Evolutionary conservation across 2,113 vertebrate genomes (phyloP).

Genomic region (Phyllostomus hastatus): DNA sequence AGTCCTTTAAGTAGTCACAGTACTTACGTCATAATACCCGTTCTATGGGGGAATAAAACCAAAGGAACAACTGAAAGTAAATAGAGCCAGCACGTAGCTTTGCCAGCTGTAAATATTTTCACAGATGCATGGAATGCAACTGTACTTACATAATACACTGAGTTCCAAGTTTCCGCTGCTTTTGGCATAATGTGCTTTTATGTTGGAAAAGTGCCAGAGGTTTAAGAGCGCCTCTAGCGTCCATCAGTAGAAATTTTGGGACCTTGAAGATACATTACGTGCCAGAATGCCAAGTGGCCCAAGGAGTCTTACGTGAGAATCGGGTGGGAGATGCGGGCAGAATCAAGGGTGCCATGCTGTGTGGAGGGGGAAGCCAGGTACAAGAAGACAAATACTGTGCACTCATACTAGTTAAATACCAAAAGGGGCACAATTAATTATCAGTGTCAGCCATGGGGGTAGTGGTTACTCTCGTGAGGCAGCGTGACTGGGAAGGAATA

Average conservation of each 20-base stretch:
- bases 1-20: background rate
- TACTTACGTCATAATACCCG: background rate
- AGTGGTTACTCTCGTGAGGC: background rate
- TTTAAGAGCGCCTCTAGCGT: background rate
- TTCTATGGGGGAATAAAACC: conserved; percentile 28
- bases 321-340: background rate
- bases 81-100: background rate
- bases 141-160: background rate
- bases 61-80: conserved; percentile 32
- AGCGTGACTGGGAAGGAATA: background rate
- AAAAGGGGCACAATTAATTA: background rate
- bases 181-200: background rate
- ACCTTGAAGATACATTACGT: background rate
- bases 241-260: background rate
- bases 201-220: background rate
- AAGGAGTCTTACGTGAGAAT: background rate
- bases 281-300: background rate
- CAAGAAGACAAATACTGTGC: background rate
- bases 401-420: background rate
- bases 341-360: background rate
- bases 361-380: background rate
- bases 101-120: background rate
- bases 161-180: background rate
- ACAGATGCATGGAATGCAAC: background rate
- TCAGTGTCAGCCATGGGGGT: background rate